These are phyloP conservation scores for Poeciliopsis turrubarensis DNA, from an alignment of 2,113 vertebrate species.

Conservation along the genomic window DNA sequence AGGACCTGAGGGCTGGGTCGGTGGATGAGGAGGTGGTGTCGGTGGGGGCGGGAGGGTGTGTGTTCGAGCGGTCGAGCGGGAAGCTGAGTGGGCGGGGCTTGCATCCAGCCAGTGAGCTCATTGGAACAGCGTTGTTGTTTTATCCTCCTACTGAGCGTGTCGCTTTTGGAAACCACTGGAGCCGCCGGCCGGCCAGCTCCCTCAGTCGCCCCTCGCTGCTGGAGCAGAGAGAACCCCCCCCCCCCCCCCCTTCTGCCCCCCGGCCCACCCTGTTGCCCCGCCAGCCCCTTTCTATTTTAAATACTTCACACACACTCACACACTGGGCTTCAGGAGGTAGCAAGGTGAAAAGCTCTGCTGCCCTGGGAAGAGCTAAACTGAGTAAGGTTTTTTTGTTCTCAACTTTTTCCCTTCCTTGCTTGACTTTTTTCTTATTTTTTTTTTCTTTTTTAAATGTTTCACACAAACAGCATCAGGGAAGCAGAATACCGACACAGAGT, in stretches of 20 bases:
- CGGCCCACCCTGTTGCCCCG: too few species aligned
- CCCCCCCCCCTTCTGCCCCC: too few species aligned
- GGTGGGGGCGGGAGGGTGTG: slow-evolving; percentile 20
- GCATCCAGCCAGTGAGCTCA: slow-evolving; percentile 95
- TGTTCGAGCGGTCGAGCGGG: slow-evolving; percentile 56
- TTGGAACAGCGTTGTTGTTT: slow-evolving; percentile 90
- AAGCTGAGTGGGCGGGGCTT: slow-evolving; percentile 87
- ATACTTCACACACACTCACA: slow-evolving; percentile 14
- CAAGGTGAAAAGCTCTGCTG: neutral
- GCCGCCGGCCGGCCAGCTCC: slow-evolving; percentile 67
- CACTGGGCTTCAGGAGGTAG: slow-evolving; percentile 1
- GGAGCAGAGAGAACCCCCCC: slow-evolving; percentile 56
- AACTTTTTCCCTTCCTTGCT: neutral
- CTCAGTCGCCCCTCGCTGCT: slow-evolving; percentile 63
- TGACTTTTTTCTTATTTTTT: neutral
- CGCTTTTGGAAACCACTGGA: slow-evolving; percentile 91
- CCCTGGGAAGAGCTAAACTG: neutral
- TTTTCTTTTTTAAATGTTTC: neutral
- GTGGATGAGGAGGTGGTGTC: slow-evolving; percentile 62
- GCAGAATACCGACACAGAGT: neutral
- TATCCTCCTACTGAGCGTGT: slow-evolving; percentile 82
- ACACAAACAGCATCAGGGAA: neutral
- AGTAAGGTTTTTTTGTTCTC: neutral
- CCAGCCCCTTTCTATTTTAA: neutral
- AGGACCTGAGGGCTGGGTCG: slow-evolving; percentile 60